phyloP scores from a whole-genome alignment of 2,113 vertebrate genomes.

The Recurvirostra avosetta region DNA sequence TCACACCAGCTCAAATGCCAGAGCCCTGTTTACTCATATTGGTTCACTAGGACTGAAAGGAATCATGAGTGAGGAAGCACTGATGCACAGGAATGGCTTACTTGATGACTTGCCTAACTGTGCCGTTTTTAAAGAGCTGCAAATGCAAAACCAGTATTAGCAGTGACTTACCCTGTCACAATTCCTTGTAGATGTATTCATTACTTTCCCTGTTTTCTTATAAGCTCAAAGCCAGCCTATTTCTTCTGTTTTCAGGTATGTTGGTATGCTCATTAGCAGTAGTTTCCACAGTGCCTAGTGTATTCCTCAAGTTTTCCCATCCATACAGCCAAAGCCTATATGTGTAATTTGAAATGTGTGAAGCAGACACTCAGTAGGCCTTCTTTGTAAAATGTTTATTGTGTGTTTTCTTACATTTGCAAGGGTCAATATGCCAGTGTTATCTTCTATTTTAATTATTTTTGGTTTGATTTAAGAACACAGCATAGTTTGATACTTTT shows the following conservation, averaged over 20 bases:
- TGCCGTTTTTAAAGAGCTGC: neutral
- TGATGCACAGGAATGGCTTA: neutral
- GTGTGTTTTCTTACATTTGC: neutral
- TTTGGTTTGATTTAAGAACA: neutral
- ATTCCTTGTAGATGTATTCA: neutral
- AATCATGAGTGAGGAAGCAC: neutral
- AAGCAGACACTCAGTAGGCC: neutral
- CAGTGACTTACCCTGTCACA: neutral
- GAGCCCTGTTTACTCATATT: neutral
- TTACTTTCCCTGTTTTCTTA: neutral
- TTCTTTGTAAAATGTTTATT: neutral
- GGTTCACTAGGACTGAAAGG: neutral
- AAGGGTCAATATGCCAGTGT: neutral
- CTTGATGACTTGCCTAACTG: neutral
- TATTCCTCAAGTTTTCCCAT: neutral
- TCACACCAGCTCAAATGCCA: neutral
- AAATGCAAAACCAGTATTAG: neutral
- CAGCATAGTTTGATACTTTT: neutral
- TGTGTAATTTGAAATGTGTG: neutral
- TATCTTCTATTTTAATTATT: neutral
- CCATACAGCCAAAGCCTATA: neutral
- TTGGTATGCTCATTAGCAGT: neutral
- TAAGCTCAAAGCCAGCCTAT: neutral
- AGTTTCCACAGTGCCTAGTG: neutral
- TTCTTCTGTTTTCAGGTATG: neutral